Percentiles rank a stretch among this genome's conserved stretches.
These are phyloP conservation scores for Garrulus glandarius DNA, from an alignment of 2,797 vertebrate genomes.

Conservation along the genomic window DNA sequence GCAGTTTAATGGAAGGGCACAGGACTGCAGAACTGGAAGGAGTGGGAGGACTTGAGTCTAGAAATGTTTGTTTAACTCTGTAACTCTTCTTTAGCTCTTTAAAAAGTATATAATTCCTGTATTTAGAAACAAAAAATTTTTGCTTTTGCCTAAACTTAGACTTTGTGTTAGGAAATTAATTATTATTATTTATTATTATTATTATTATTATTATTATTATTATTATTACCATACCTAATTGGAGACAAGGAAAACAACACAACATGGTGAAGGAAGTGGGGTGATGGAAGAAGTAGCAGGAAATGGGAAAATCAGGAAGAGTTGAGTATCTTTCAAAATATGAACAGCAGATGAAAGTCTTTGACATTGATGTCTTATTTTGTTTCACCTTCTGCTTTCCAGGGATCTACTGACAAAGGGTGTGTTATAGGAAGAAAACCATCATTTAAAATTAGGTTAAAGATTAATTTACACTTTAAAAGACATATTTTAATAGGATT, in stretches of 20 bases:
- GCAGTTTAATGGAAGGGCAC: neutral
- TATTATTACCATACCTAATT: neutral
- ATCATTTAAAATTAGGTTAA: neutral
- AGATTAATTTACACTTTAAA: constrained; percentile 18
- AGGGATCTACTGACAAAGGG: neutral
- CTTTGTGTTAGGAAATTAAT: neutral
- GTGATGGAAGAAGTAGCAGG: neutral
- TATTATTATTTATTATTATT: neutral
- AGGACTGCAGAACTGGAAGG: neutral
- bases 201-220: neutral
- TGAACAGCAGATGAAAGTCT: neutral
- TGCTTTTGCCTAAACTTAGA: neutral
- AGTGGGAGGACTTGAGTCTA: neutral
- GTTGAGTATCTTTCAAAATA: neutral
- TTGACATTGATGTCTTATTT: neutral
- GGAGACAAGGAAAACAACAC: neutral
- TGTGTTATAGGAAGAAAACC: neutral
- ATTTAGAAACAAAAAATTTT: neutral
- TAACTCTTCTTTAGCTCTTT: neutral
- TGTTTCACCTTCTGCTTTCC: neutral
- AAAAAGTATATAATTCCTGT: neutral
- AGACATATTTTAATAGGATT: constrained; percentile 17
- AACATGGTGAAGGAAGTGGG: neutral
- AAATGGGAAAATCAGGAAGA: neutral
- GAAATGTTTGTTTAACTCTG: neutral